Percentiles rank a stretch among this genome's conserved stretches.
Conservation (phyloP, 53 echinoderm and acorn worm species). For the Echinarachnius parma region DNA sequence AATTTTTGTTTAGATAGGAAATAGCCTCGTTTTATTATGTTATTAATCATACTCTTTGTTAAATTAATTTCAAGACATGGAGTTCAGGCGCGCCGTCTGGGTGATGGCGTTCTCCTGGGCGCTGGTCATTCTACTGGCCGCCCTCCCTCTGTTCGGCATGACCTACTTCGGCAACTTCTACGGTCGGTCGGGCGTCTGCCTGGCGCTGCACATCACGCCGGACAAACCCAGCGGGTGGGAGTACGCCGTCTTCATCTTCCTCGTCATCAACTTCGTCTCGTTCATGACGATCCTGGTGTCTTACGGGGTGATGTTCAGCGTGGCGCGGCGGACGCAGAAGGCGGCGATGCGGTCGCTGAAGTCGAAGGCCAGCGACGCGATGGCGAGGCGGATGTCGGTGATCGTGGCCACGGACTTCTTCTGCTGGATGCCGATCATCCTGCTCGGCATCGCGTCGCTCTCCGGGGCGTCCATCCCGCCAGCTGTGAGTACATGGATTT, state of each 20-base stretch:
- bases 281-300: slow-evolving; percentile 75
- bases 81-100: slow-evolving; percentile 76
- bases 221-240: slow-evolving; percentile 84
- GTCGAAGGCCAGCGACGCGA: slow-evolving; percentile 71
- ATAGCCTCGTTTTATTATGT: too few relatives aligned
- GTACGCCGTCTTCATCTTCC: slow-evolving; percentile 88
- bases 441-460: slow-evolving; percentile 83
- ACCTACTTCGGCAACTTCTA: slow-evolving; percentile 91
- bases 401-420: slow-evolving; percentile 92
- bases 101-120: slow-evolving; percentile 78
- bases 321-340: slow-evolving; percentile 84
- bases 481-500: slow-evolving; percentile 78
- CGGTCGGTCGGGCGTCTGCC: slow-evolving; percentile 90
- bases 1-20: too few relatives aligned
- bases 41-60: too few relatives aligned
- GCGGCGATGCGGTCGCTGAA: slow-evolving; percentile 76
- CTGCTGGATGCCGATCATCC: slow-evolving; percentile 96
- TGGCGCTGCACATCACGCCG: slow-evolving; percentile 89
- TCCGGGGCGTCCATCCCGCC: slow-evolving; percentile 70
- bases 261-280: slow-evolving; percentile 77
- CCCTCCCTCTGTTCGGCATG: slow-evolving; percentile 69
- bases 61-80: too few relatives aligned
- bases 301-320: slow-evolving; percentile 89
- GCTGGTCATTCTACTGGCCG: slow-evolving; percentile 65
- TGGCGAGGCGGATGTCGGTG: slow-evolving; percentile 91